Percentiles rank a stretch among this genome's conserved stretches.
phyloP scores from a whole-genome alignment of 1,140 invertebrate species.

The Trachelipus rathkii region DNA sequence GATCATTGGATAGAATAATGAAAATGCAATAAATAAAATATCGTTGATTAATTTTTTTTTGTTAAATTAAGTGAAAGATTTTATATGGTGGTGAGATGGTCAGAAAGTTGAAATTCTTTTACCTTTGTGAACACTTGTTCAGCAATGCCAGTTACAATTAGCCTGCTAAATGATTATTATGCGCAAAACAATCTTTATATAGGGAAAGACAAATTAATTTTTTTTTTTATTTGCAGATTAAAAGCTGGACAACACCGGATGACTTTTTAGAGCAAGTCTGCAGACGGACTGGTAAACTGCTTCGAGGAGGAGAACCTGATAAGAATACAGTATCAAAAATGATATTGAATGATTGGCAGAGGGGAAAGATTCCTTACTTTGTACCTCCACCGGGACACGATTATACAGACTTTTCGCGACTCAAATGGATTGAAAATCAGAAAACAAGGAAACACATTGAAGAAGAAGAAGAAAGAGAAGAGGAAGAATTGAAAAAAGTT shows the following conservation, averaged over 20 bases:
- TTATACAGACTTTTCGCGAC: conserved; percentile 30
- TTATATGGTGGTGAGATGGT: too few relatives aligned
- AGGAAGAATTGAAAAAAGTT: conserved; percentile 16
- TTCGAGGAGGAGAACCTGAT: conserved; percentile 96
- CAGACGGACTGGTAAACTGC: conserved; percentile 74
- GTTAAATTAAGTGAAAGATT: too few relatives aligned
- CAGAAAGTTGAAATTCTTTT: too few relatives aligned
- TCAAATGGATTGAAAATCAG: conserved; percentile 25
- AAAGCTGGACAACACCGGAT: conserved; percentile 59
- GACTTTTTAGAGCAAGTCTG: conserved; percentile 94
- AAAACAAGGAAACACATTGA: conserved; percentile 25
- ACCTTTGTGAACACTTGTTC: too few relatives aligned
- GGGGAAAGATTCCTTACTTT: conserved; percentile 94
- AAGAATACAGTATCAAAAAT: conserved; percentile 81
- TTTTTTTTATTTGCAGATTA: conserved; percentile 57
- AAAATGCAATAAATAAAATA: too few relatives aligned
- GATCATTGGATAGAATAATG: too few relatives aligned
- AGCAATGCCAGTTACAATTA: too few relatives aligned
- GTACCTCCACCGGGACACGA: conserved; percentile 64
- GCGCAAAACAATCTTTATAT: too few relatives aligned
- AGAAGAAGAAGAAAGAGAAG: conserved; percentile 37
- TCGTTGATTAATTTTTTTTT: too few relatives aligned
- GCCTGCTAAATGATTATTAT: too few relatives aligned
- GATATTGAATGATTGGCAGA: conserved; percentile 97
- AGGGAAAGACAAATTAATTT: too few relatives aligned